Evolutionary conservation across 2,797 vertebrate species (phyloP).

Genomic region (Arnoldichthys spilopterus): DNA sequence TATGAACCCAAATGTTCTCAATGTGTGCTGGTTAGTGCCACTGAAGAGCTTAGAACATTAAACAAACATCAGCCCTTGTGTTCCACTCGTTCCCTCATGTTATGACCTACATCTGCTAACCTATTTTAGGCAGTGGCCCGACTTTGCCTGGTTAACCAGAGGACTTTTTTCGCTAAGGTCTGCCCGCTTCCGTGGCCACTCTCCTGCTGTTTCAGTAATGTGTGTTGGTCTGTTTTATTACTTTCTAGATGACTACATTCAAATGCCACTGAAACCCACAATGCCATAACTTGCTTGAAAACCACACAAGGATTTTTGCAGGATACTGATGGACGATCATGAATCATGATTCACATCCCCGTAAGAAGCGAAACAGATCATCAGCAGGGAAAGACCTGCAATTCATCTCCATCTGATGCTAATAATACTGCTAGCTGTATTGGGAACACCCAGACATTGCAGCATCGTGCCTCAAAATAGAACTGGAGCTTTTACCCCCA

Average conservation of each 20-base stretch:
- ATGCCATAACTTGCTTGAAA: neutral
- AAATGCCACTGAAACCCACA: neutral
- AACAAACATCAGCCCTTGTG: constrained; percentile 62
- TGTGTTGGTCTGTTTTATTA: neutral
- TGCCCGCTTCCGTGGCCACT: constrained; percentile 1
- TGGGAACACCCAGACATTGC: constrained; percentile 73
- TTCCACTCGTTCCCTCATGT: constrained; percentile 58
- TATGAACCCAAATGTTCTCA: constrained; percentile 27
- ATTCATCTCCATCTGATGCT: constrained; percentile 54
- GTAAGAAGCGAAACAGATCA: neutral
- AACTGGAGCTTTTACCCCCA: constrained; percentile 39
- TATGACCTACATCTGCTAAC: constrained; percentile 78
- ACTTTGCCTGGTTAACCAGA: constrained; percentile 45
- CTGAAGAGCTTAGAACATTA: constrained; percentile 55
- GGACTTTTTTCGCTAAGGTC: neutral
- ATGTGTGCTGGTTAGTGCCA: neutral
- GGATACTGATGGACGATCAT: neutral
- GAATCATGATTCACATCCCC: neutral
- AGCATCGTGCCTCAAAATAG: constrained; percentile 75
- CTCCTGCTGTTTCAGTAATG: neutral
- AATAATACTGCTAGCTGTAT: constrained; percentile 55
- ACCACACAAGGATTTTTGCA: neutral
- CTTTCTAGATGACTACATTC: neutral
- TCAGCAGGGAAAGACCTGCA: constrained; percentile 32
- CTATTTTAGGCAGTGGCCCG: constrained; percentile 64